Conservation (phyloP, 2,797 vertebrate genomes). For the Benthosema pterotum region DNA sequence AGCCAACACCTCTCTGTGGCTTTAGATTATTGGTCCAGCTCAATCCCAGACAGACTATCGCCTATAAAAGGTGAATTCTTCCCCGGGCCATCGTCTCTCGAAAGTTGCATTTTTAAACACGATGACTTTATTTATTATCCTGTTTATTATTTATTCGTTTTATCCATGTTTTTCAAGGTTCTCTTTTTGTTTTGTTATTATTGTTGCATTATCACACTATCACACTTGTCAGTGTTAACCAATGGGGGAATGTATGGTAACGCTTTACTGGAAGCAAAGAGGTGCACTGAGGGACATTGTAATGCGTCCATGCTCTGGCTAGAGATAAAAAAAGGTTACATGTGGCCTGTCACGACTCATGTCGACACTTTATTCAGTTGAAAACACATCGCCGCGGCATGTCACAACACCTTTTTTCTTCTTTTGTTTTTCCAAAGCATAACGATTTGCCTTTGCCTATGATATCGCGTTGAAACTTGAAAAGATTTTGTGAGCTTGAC, state of each 20-base stretch:
- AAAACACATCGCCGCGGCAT: too few species aligned
- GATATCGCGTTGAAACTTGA: background rate
- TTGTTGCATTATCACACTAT: constrained; percentile 37
- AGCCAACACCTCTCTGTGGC: constrained; percentile 31
- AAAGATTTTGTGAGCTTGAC: background rate
- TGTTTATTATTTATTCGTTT: constrained; percentile 69
- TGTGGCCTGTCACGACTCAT: too few species aligned
- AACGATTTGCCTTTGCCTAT: too few species aligned
- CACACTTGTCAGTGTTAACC: constrained; percentile 39
- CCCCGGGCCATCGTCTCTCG: constrained; percentile 17
- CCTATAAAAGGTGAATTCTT: constrained; percentile 50
- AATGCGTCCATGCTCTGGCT: too few species aligned
- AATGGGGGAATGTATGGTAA: constrained; percentile 53
- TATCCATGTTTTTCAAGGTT: constrained; percentile 33
- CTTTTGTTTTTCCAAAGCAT: too few species aligned
- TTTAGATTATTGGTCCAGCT: constrained; percentile 38
- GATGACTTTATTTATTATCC: constrained; percentile 69
- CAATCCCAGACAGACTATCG: constrained; percentile 44
- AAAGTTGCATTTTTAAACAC: constrained; percentile 25
- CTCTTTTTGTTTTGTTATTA: constrained; percentile 28
- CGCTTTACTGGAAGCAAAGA: constrained; percentile 51
- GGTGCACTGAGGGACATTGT: constrained; percentile 7
- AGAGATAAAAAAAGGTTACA: too few species aligned
- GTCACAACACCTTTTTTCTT: too few species aligned
- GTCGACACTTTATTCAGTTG: too few species aligned